Evolutionary conservation across 2,888 invertebrate species (phyloP), one percentile per base, ranked within the genome.

Genomic region (Celastrina argiolus): DNA sequence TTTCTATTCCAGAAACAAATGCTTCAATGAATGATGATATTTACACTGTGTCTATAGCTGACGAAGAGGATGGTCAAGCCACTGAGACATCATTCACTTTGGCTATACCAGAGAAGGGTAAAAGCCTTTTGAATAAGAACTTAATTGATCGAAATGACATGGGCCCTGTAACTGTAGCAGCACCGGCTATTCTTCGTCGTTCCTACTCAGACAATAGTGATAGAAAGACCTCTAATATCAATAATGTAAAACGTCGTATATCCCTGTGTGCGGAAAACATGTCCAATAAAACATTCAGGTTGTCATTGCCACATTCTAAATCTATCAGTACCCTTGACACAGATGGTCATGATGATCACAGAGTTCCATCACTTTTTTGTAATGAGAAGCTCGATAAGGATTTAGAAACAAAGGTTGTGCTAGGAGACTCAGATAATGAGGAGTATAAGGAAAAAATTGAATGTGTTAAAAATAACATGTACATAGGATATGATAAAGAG

Each of bases 21-120:
- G 83, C 92, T 0, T 84, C 89, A 0, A 88, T 92, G 85, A 92
- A 88, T 75, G 93, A 93, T 67, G 88, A 92, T 69, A 88, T 92
- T 71, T 92, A 91, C 69, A 92, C 92, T 1, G 91, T 92, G 5
- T 92, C 92, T 2, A 92, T 92, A 73, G 87, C 89, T 8, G 90
- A 92, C 51, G 91, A 90, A 18, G 88, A 87, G 68, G 88, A 87
- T 16, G 87, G 81, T 0, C 82, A 87, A 67, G 79, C 78, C 3
- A 79, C 80, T 12, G 88, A 89, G 71, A 82, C 88, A 64, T 88
- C 88, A 0, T 88, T 90, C 68, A 90, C 90, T 8, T 74, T 91
- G 45, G 84, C 91, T 3, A 88, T 92, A 74, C 90, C 91, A 18
- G 92, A 91, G 70, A 91, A 89, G 71, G 83, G 87, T 12, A 91